phyloP scores from a whole-genome alignment of 2,888 invertebrate species.

The Scaptomyza polygonia region DNA sequence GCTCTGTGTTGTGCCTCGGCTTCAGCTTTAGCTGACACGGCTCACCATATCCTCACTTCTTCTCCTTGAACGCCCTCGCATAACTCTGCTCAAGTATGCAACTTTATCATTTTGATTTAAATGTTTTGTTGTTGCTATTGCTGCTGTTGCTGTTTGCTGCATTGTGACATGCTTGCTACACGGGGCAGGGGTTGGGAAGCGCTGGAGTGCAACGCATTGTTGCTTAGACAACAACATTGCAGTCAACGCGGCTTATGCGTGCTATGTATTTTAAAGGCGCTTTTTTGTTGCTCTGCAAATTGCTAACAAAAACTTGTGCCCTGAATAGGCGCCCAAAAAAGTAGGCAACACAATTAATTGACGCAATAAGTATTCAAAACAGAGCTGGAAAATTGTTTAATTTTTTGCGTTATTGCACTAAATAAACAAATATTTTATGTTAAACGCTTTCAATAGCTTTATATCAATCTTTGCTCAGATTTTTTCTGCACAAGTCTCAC shows the following conservation, averaged over 20 bases:
- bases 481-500: not conserved
- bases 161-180: slow-evolving; percentile 65
- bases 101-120: slow-evolving; percentile 84
- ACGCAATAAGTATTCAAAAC: not conserved
- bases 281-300: slow-evolving; percentile 18
- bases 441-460: too few relatives aligned
- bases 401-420: not conserved
- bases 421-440: too few relatives aligned
- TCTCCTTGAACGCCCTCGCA: slow-evolving; percentile 46
- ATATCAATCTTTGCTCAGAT: too few relatives aligned
- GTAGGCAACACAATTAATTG: slow-evolving; percentile 41
- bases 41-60: not conserved
- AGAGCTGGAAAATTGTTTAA: not conserved
- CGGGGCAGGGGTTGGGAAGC: slow-evolving; percentile 30
- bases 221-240: slow-evolving; percentile 55
- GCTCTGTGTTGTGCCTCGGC: slow-evolving; percentile 19
- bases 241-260: slow-evolving; percentile 57
- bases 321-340: slow-evolving; percentile 15
- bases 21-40: not conserved
- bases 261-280: slow-evolving; percentile 40
- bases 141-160: slow-evolving; percentile 50
- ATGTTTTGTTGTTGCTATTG: slow-evolving; percentile 69
- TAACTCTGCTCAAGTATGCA: slow-evolving; percentile 83
- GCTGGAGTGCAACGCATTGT: slow-evolving; percentile 46
- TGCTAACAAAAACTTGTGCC: slow-evolving; percentile 19